These are phyloP conservation scores for Haliclona indistincta DNA, from an alignment of 37 sponge, comb jelly and placozoan species.

Conservation along the genomic window DNA sequence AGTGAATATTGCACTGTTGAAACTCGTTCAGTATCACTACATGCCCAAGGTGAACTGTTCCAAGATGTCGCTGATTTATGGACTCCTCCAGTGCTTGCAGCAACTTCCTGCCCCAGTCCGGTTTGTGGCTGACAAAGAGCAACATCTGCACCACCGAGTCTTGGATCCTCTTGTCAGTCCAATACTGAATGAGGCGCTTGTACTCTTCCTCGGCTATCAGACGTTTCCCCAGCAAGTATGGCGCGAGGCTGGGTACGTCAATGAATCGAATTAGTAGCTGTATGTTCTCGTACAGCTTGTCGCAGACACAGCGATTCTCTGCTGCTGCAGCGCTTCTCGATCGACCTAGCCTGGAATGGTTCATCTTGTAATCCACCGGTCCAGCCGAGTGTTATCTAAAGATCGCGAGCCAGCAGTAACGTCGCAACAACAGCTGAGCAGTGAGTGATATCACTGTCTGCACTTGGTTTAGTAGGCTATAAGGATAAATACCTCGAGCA, in stretches of 20 bases:
- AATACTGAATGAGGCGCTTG: neutral
- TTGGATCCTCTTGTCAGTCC: neutral
- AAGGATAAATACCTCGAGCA: no score
- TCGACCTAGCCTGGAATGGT: no score
- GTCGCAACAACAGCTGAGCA: no score
- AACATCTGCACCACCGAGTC: neutral
- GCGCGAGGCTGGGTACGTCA: slow-evolving; percentile 11
- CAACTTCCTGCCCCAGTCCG: neutral
- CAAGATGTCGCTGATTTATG: neutral
- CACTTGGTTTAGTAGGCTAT: no score
- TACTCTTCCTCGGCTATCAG: slow-evolving; percentile 21
- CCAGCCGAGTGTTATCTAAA: no score
- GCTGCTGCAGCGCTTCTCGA: no score
- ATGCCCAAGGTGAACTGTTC: slow-evolving; percentile 8
- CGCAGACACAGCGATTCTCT: neutral
- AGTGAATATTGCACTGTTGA: neutral
- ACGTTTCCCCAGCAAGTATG: neutral
- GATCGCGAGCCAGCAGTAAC: no score
- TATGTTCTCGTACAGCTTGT: slow-evolving; percentile 3
- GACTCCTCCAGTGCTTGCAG: neutral
- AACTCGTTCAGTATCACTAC: neutral
- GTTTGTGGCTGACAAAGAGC: neutral
- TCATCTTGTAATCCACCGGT: no score
- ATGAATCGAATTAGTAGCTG: slow-evolving; percentile 6
- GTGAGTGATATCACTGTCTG: no score